Evolutionary conservation across 1,140 invertebrate species (phyloP).

Genomic region (Calosoma granatense): DNA sequence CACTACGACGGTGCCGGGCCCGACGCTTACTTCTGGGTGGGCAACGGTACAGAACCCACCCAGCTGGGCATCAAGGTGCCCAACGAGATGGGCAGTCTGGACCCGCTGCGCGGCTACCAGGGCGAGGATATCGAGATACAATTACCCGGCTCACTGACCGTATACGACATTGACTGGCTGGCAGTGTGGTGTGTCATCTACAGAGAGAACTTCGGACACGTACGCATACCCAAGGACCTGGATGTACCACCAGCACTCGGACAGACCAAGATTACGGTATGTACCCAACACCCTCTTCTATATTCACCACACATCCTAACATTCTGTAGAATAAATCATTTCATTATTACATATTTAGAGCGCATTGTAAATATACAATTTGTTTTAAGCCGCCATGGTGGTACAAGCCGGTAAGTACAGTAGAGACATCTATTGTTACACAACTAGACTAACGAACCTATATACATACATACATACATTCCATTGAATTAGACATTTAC

Average conservation of each 20-base stretch:
- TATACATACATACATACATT: too few species aligned
- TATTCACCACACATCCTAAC: background rate
- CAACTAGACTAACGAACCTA: too few species aligned
- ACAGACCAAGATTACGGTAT: slow-evolving; percentile 82
- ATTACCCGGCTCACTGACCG: slow-evolving; percentile 71
- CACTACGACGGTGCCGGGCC: slow-evolving; percentile 84
- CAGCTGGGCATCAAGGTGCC: slow-evolving; percentile 77
- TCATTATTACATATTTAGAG: background rate
- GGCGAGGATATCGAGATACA: slow-evolving; percentile 86
- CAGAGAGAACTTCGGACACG: slow-evolving; percentile 83
- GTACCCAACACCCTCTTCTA: too few species aligned
- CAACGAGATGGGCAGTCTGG: slow-evolving; percentile 75
- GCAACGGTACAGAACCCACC: slow-evolving; percentile 70
- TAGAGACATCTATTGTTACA: too few species aligned
- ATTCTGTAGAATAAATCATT: slow-evolving; percentile 7
- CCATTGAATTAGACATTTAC: too few species aligned
- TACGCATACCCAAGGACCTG: slow-evolving; percentile 75
- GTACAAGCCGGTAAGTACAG: slow-evolving; percentile 76
- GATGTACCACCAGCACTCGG: slow-evolving; percentile 82
- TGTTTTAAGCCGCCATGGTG: slow-evolving; percentile 67
- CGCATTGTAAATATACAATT: slow-evolving; percentile 4
- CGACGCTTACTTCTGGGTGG: slow-evolving; percentile 90
- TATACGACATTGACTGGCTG: slow-evolving; percentile 89
- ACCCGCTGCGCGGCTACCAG: slow-evolving; percentile 69
- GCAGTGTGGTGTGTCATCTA: slow-evolving; percentile 80